Evolutionary conservation across 2,113 vertebrate species (phyloP), one percentile per base, ranked within the genome.

Genomic region (Prietella phreatophila): DNA sequence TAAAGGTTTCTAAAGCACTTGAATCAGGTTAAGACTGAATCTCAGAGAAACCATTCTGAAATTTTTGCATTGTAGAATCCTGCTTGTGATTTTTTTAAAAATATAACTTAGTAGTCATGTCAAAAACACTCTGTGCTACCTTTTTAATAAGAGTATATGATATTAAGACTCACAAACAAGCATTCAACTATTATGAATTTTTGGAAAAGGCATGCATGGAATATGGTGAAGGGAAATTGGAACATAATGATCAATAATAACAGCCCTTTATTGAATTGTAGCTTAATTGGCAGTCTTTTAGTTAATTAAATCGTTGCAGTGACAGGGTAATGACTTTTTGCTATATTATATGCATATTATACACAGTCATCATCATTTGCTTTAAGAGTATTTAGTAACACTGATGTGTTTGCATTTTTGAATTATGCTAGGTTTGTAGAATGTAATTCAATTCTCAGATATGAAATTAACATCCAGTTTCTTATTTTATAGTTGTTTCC

Each of bases 161-260:
- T 7, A n/a, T 79, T 53, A 55, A 19, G 7, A 27, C 30, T 79
- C 50, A 20, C 47, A n/a, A 55, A 33, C 7, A 56, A 30, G 27
- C 5, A 0, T 55, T 30, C 2, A 80, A 80, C 47, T 4, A 19
- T 17, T 20, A 5, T 42, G 17, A 25, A 39, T 36, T 39, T 39
- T 22, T 58, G 36, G 42, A 90, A 42, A 76, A 20, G 61, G 63
- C 81, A 87, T 81, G 88, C 56, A 42, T 79, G 86, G 88, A 71
- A 27, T 86, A 86, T 86, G 47, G 86, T 89, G 93, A 92, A 89
- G 84, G 87, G 87, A 39, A 92, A 93, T 92, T 92, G 69, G 90
- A 94, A 92, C 85, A 93, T 91, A 91, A 86, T 93, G 91, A 95
- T 95, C 92, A 94, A 95, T 95, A 94, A 92, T 88, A 91, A 91